Percentiles rank a stretch among this genome's conserved stretches.
Evolutionary conservation across 2,113 vertebrate genomes (phyloP).

Genomic region (Numida meleagris): DNA sequence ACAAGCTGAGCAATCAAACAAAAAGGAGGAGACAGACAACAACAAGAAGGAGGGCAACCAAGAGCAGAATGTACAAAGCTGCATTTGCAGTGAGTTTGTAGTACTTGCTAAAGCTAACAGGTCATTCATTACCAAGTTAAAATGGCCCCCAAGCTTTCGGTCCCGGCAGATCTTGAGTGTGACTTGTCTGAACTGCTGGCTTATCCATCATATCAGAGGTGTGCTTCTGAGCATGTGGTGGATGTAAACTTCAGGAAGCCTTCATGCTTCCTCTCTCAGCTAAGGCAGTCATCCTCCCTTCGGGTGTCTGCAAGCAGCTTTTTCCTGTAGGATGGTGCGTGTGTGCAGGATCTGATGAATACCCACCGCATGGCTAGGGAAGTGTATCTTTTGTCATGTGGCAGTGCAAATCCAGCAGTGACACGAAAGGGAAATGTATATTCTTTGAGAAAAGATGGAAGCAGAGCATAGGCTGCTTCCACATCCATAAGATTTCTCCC

Average conservation of each 20-base stretch:
- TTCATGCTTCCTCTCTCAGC: fast-evolving
- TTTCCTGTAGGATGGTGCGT: not conserved
- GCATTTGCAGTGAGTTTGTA: not conserved
- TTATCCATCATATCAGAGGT: not conserved
- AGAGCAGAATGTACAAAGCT: not conserved
- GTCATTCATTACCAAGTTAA: not conserved
- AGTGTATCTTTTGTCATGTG: not conserved
- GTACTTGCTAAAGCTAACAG: fast-evolving
- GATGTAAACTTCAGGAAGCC: not conserved
- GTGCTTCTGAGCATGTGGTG: not conserved
- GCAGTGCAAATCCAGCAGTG: not conserved
- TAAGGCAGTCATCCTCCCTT: fast-evolving
- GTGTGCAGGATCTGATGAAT: fast-evolving
- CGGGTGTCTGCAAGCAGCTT: not conserved
- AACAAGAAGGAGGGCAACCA: too few species aligned
- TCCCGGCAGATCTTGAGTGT: not conserved
- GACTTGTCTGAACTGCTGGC: too few species aligned
- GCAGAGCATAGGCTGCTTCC: not conserved
- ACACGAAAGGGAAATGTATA: not conserved
- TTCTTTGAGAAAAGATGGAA: not conserved
- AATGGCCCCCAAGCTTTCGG: not conserved
- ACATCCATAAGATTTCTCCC: too few species aligned
- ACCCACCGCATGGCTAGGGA: fast-evolving
- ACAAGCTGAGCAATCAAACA: not conserved
- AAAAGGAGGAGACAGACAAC: not conserved